Evolutionary conservation across 2,113 vertebrate genomes (phyloP).

Genomic region (Urocynchramus pylzowi): DNA sequence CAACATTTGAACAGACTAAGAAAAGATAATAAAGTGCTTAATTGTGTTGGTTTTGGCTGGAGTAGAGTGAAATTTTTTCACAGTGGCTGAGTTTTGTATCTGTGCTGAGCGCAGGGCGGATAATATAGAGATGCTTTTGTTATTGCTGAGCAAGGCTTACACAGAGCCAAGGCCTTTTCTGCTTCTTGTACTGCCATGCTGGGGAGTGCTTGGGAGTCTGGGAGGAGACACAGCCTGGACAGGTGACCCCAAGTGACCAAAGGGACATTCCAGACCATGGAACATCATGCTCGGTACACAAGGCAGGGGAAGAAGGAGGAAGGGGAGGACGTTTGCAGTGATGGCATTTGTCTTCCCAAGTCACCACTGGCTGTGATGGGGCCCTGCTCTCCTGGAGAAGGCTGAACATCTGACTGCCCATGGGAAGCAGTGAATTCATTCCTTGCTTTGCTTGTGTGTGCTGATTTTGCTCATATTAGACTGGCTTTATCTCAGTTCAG

Average conservation of each 20-base stretch:
- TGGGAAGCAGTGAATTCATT: neutral
- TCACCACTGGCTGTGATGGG: accelerated
- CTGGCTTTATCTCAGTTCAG: neutral
- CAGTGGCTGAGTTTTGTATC: neutral
- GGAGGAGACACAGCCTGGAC: accelerated
- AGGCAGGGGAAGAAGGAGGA: neutral
- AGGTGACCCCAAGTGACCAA: neutral
- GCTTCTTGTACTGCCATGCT: accelerated
- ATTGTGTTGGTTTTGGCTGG: neutral
- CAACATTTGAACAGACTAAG: neutral
- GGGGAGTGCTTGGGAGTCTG: accelerated
- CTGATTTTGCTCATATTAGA: neutral
- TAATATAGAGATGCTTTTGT: neutral
- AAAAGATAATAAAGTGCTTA: neutral
- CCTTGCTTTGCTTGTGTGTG: neutral
- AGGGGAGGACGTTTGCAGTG: accelerated
- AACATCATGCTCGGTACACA: accelerated
- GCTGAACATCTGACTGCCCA: neutral
- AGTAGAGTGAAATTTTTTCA: neutral
- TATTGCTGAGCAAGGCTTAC: neutral
- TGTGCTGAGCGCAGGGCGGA: neutral
- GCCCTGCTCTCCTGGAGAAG: neutral
- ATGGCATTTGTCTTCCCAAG: accelerated
- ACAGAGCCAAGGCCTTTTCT: neutral
- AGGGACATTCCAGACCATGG: accelerated